These are phyloP conservation scores for Dynastes maya DNA, from an alignment of 2,888 invertebrate species.

Conservation along the genomic window DNA sequence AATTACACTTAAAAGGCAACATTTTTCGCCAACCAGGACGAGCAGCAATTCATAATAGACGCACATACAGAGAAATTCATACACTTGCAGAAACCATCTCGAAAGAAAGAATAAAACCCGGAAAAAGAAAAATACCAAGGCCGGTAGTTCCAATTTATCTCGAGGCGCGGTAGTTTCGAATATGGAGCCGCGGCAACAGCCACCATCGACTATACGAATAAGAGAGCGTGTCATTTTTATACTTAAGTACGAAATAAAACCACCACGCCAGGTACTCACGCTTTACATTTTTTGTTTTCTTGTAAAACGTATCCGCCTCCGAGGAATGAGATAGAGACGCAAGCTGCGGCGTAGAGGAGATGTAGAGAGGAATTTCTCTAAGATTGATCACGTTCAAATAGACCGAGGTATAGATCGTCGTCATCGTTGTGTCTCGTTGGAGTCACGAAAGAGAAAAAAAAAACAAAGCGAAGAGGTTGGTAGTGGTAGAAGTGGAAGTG, in stretches of 20 bases:
- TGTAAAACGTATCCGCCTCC: slow-evolving; percentile 26
- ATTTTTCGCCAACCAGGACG: too few species aligned
- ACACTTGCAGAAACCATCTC: not conserved
- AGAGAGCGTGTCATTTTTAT: slow-evolving; percentile 50
- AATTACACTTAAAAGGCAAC: too few species aligned
- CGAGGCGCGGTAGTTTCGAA: slow-evolving; percentile 21
- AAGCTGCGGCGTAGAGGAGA: not conserved
- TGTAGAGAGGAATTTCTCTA: slow-evolving; percentile 35
- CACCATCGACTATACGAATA: slow-evolving; percentile 15
- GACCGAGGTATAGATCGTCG: slow-evolving; percentile 45
- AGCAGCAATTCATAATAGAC: not conserved
- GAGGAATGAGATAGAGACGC: slow-evolving; percentile 32
- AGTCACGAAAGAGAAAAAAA: not conserved
- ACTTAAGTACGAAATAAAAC: slow-evolving; percentile 50
- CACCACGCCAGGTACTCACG: slow-evolving; percentile 9
- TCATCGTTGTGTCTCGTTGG: not conserved
- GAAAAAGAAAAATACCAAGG: slow-evolving; percentile 30
- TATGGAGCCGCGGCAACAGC: not conserved
- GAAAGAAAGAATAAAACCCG: slow-evolving; percentile 2
- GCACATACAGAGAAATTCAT: not conserved
- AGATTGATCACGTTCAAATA: slow-evolving; percentile 51
- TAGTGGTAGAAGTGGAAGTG: not conserved
- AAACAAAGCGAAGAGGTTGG: not conserved
- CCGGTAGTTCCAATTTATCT: slow-evolving; percentile 44
- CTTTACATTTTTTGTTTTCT: slow-evolving; percentile 6